A percentile compares a stretch with the other conserved stretches of the same genome.
These are phyloP conservation scores for Anolis apletophallus DNA, from an alignment of 2,797 vertebrate species.

Conservation along the genomic window DNA sequence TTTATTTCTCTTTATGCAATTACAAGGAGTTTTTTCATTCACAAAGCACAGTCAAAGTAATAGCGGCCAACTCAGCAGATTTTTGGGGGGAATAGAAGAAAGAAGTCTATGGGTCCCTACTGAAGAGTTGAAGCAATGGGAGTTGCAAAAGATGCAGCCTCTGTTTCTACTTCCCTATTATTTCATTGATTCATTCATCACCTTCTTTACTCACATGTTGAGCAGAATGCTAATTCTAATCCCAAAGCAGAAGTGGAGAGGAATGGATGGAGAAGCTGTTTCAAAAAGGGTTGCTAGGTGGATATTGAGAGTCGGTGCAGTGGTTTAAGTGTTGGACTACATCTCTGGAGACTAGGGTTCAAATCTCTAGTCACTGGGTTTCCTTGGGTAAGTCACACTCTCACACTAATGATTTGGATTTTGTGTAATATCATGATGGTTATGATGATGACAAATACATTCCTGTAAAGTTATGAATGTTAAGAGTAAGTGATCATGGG, in stretches of 20 bases:
- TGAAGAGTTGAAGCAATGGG: not conserved
- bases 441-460: not conserved
- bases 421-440: too few relatives aligned
- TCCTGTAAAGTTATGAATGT: not conserved
- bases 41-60: conserved; percentile 22
- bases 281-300: too few relatives aligned
- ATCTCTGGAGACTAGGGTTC: too few relatives aligned
- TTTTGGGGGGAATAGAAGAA: not conserved
- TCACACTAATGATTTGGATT: too few relatives aligned
- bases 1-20: conserved; percentile 32
- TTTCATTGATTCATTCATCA: not conserved
- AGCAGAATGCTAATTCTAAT: too few relatives aligned
- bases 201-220: too few relatives aligned
- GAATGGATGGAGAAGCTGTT: too few relatives aligned
- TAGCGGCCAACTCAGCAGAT: not conserved
- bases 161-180: not conserved
- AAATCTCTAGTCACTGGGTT: too few relatives aligned
- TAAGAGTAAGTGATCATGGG: not conserved
- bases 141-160: not conserved
- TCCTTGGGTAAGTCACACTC: too few relatives aligned
- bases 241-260: too few relatives aligned
- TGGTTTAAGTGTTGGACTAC: too few relatives aligned
- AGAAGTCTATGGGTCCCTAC: not conserved
- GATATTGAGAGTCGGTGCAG: too few relatives aligned
- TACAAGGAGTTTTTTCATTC: conserved; percentile 26